Percentiles rank a stretch among this genome's conserved stretches.
Conservation (phyloP, 2,113 vertebrate genomes). For the Periophthalmus modestus region DNA sequence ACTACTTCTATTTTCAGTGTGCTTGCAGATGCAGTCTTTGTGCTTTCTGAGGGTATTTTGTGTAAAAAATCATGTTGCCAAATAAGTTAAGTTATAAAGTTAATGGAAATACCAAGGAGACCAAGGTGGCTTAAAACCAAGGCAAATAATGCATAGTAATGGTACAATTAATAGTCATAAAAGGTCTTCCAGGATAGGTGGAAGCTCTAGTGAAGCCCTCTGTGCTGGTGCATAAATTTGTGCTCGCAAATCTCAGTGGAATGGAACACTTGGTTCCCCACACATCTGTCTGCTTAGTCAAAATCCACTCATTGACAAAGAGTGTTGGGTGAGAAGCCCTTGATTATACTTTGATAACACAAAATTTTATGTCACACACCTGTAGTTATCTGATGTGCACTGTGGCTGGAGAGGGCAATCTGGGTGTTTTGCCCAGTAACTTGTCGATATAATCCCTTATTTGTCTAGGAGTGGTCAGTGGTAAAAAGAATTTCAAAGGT, state of each 20-base stretch:
- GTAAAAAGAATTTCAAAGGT: no score
- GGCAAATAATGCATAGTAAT: not conserved
- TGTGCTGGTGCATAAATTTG: slow-evolving; percentile 17
- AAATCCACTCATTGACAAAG: slow-evolving; percentile 22
- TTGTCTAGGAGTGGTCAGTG: no score
- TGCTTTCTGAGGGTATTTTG: no score
- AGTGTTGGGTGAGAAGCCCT: not conserved
- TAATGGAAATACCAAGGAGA: no score
- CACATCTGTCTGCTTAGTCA: slow-evolving; percentile 35
- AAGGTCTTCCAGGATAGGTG: not conserved
- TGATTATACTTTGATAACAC: not conserved
- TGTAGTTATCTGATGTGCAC: no score
- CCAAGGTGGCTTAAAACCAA: not conserved
- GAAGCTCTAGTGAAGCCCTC: slow-evolving; percentile 6
- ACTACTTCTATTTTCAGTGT: no score
- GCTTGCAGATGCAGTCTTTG: no score
- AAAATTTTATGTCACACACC: not conserved
- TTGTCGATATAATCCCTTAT: no score
- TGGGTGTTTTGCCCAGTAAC: not conserved
- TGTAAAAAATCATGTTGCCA: no score
- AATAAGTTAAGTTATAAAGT: no score
- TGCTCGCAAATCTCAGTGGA: slow-evolving; percentile 9
- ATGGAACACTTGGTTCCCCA: slow-evolving; percentile 29
- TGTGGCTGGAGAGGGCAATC: not conserved
- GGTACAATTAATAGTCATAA: not conserved